Percentiles rank a stretch among this genome's conserved stretches.
These are phyloP conservation scores for Anguilla pacifica DNA, from an alignment of 2,797 vertebrate genomes.

Conservation along the genomic window DNA sequence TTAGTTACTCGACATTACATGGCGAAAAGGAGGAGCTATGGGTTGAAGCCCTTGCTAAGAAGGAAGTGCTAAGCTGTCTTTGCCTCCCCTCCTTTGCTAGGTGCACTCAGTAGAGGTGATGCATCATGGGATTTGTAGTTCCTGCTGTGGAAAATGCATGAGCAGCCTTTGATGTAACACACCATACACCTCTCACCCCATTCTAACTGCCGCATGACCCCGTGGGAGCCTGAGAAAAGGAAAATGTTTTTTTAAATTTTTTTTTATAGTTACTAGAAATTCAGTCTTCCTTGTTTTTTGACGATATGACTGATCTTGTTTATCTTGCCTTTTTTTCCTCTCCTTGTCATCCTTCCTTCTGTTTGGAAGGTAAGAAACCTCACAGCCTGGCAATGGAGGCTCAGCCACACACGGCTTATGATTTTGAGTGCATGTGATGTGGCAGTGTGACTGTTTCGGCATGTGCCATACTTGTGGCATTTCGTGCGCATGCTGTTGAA, in stretches of 20 bases:
- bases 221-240: conserved; percentile 36
- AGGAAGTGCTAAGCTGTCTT: neutral
- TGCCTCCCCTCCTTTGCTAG: neutral
- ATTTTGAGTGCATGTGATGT: neutral
- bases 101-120: conserved; percentile 25
- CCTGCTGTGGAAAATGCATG: conserved; percentile 61
- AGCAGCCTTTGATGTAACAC: conserved; percentile 43
- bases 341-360: conserved; percentile 61
- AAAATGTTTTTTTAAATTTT: neutral
- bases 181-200: conserved; percentile 45
- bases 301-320: conserved; percentile 50
- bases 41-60: conserved; percentile 21
- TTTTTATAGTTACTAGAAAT: conserved; percentile 17
- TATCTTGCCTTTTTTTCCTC: conserved; percentile 59
- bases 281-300: conserved; percentile 36
- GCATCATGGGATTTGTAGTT: conserved; percentile 38
- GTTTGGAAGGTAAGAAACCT: conserved; percentile 72
- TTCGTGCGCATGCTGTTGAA: neutral
- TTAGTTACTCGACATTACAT: neutral
- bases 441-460: neutral
- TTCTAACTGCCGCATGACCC: conserved; percentile 46
- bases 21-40: conserved; percentile 19
- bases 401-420: neutral
- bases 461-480: neutral
- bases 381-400: neutral